Evolutionary conservation across 2,797 vertebrate genomes (phyloP).

Genomic region (Perodicticus potto): DNA sequence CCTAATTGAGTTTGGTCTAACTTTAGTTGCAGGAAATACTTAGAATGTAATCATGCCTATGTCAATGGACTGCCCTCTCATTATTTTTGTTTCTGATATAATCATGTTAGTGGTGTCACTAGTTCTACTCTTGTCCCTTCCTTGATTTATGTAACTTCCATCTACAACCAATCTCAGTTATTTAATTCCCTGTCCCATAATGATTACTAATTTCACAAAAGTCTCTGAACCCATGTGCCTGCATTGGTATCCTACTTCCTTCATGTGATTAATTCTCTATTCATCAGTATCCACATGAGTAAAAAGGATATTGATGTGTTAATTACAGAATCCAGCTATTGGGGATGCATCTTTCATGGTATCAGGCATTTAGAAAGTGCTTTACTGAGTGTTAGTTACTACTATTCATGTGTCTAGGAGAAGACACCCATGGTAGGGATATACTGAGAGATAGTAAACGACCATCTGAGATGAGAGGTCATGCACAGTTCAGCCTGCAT

Average conservation of each 20-base stretch:
- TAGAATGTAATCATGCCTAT: background rate
- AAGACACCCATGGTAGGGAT: background rate
- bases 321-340: background rate
- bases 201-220: background rate
- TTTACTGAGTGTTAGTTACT: background rate
- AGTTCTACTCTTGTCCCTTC: background rate
- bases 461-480: background rate
- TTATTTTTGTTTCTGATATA: background rate
- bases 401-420: background rate
- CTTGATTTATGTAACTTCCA: background rate
- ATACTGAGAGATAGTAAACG: background rate
- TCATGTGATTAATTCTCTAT: background rate
- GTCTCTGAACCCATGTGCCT: background rate
- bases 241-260: background rate
- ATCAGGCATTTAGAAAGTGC: background rate
- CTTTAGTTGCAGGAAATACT: background rate
- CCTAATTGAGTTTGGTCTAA: background rate
- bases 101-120: background rate
- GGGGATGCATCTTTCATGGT: background rate
- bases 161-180: background rate
- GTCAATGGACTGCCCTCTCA: background rate
- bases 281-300: background rate
- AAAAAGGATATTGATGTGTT: background rate
- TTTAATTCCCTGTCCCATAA: background rate
- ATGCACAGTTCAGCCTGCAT: background rate